These are phyloP conservation scores for Drosophila pallidifrons DNA, from an alignment of 1,140 invertebrate species.

Conservation along the genomic window DNA sequence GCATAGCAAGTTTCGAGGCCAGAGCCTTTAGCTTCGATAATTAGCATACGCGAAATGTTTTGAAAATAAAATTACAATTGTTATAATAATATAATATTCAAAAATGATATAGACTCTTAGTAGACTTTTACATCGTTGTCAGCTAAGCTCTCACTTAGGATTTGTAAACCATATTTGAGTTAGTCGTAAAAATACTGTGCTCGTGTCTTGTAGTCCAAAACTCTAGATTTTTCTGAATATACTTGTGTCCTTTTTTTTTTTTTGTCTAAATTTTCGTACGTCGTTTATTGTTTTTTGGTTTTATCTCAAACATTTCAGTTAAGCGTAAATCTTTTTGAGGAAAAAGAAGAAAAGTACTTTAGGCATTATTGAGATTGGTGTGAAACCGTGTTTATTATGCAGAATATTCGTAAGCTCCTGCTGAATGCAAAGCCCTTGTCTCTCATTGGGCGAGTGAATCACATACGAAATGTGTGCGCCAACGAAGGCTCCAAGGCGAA, in stretches of 20 bases:
- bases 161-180: not conserved
- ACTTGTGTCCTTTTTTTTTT: slow-evolving; percentile 16
- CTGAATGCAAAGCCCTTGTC: not conserved
- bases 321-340: not conserved
- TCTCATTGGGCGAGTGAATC: not conserved
- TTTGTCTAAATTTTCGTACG: slow-evolving; percentile 19
- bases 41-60: not conserved
- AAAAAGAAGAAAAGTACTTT: not conserved
- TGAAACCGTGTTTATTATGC: slow-evolving; percentile 1
- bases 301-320: not conserved
- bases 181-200: slow-evolving; percentile 5
- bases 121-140: too few relatives aligned
- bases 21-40: slow-evolving; percentile 4
- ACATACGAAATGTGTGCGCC: slow-evolving; percentile 42
- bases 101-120: too few relatives aligned
- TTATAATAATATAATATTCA: too few relatives aligned
- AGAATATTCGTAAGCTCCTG: slow-evolving; percentile 14
- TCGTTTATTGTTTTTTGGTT: not conserved
- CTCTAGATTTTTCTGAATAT: slow-evolving; percentile 8
- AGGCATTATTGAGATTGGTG: not conserved
- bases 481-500: slow-evolving; percentile 16
- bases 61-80: too few relatives aligned
- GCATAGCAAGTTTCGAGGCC: not conserved
- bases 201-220: slow-evolving; percentile 13
- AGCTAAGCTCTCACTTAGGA: not conserved